Evolutionary conservation across 1,140 invertebrate genomes (phyloP), one percentile per base, ranked within the genome.

Genomic region (Scaptomyza hsui): DNA sequence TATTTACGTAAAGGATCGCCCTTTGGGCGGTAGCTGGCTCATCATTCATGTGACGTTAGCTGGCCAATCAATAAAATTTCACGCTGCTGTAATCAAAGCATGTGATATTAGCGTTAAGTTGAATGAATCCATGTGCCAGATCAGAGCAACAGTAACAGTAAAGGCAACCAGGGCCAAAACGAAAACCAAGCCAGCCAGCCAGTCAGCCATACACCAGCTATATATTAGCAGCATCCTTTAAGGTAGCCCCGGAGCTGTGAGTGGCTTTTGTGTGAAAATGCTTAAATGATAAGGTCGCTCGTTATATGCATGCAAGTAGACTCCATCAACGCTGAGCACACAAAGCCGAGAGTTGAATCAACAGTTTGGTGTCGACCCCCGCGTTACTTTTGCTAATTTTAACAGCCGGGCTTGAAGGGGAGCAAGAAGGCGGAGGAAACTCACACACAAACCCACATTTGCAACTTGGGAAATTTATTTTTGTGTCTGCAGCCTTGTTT

Each of bases 61-160:
- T 68, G 82, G 82, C 78, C 88, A 89, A 89, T 89, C 88, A 88
- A 89, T 89, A 89, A 88, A 89, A 88, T 89, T 89, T 89, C 88
- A 89, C 88, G 88, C 72, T 86, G 62, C 82, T 80, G 76, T 89
- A 90, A 88, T 89, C 88, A 89, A 89, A 89, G 88, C 88, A 80
- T 81, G 82, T 71, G 88, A 80, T 89, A 89, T 89, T 89, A 89
- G 88, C 69, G 88, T 75, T 83, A 90, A 89, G 88, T 90, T 89
- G 81, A 89, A 88, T 89, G 88, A 73, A 70, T 89, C 73, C 86
- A 72, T 72, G 75, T 78, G 47, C 64, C 61, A 61, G 3, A 29
- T 29, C 44, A 51, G 15, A 42, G 49, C 24, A 15, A 26, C 60
- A 16, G 19, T 6, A 21, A 18, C 51, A 44, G 44, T 44, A 49